A percentile compares a stretch with the other conserved stretches of the same genome.
These are phyloP conservation scores for Cerceris ruficornis DNA, from an alignment of 2,888 invertebrate genomes.

Conservation along the genomic window DNA sequence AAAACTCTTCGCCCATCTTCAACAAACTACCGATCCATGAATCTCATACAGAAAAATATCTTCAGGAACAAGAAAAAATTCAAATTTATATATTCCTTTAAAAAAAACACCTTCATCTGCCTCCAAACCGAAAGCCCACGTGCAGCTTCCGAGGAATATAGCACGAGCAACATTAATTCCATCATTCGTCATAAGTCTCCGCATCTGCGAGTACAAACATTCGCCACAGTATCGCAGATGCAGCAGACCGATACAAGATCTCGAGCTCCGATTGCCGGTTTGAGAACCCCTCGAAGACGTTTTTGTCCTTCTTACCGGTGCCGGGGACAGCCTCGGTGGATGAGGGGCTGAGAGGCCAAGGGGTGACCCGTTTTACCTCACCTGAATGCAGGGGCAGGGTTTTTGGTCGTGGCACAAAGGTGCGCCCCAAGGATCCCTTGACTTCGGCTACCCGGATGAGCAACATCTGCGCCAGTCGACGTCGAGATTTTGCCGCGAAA, in stretches of 20 bases:
- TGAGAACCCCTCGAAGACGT: conserved; percentile 76
- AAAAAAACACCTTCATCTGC: too few species aligned
- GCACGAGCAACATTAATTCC: neutral
- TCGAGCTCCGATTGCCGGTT: conserved; percentile 46
- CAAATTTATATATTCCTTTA: too few species aligned
- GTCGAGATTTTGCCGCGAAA: conserved; percentile 74
- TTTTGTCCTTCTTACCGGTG: conserved; percentile 69
- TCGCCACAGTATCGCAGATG: conserved; percentile 31
- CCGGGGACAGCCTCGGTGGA: conserved; percentile 26
- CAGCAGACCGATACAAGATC: conserved; percentile 24
- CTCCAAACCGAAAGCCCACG: too few species aligned
- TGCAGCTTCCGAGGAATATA: neutral
- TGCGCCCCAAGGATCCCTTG: conserved; percentile 76
- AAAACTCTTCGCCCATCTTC: too few species aligned
- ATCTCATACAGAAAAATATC: too few species aligned
- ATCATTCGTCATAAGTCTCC: neutral
- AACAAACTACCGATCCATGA: too few species aligned
- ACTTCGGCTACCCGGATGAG: conserved; percentile 74
- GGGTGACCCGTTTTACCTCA: conserved; percentile 70
- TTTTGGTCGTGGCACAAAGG: conserved; percentile 71
- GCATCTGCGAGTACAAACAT: conserved; percentile 9
- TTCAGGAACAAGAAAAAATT: too few species aligned
- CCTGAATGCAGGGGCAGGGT: conserved; percentile 70
- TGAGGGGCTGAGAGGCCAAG: conserved; percentile 56
- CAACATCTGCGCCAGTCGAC: conserved; percentile 78